These are phyloP conservation scores for Ips nitidus DNA, from an alignment of 1,140 invertebrate species.

Conservation along the genomic window DNA sequence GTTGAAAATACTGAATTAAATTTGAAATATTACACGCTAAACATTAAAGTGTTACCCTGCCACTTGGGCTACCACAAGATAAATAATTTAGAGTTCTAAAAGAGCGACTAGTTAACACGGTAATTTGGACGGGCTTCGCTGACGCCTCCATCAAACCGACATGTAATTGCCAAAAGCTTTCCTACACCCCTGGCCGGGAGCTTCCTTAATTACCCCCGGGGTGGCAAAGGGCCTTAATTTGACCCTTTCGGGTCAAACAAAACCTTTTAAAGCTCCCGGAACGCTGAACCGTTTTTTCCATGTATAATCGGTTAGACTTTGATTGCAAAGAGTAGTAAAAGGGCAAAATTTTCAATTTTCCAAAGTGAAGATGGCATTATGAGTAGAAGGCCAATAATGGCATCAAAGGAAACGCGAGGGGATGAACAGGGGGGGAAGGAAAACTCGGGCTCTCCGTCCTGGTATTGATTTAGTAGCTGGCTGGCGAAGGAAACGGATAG, in stretches of 20 bases:
- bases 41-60: too few relatives aligned
- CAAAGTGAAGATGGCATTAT: constrained; percentile 46
- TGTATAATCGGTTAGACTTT: too few relatives aligned
- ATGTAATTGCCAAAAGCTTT: background rate
- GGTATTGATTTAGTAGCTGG: constrained; percentile 54
- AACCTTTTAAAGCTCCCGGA: too few relatives aligned
- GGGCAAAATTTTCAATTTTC: constrained; percentile 36
- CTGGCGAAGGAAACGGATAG: constrained; percentile 51
- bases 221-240: constrained; percentile 1
- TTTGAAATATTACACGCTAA: too few relatives aligned
- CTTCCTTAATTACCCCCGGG: background rate
- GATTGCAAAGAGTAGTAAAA: background rate
- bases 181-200: background rate
- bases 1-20: too few relatives aligned
- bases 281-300: too few relatives aligned
- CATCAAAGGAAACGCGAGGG: constrained; percentile 29
- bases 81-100: constrained; percentile 3
- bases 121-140: background rate
- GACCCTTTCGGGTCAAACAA: background rate
- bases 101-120: background rate
- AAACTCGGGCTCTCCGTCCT: constrained; percentile 39
- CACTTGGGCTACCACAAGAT: background rate
- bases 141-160: background rate
- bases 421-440: constrained; percentile 29
- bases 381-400: constrained; percentile 29